A percentile compares a stretch with the other conserved stretches of the same genome.
phyloP scores from a whole-genome alignment of 2,113 vertebrate genomes.

The Natator depressus region DNA sequence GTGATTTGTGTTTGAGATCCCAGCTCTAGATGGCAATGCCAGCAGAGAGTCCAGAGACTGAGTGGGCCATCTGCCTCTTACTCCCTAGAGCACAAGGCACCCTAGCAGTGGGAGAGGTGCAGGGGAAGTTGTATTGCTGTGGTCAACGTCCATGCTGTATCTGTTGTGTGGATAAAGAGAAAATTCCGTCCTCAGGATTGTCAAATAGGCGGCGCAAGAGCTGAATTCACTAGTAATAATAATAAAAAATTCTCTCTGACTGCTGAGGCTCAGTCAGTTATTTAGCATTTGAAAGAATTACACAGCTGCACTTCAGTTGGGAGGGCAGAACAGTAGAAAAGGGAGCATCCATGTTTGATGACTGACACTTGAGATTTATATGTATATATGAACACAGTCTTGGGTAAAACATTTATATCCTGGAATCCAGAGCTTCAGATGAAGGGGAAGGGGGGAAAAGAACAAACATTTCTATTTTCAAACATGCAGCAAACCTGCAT shows the following conservation, averaged over 20 bases:
- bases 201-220: not conserved
- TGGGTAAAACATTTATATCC: constrained; percentile 18
- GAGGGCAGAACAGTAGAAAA: not conserved
- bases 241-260: not conserved
- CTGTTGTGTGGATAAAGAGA: not conserved
- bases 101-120: not conserved
- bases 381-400: not conserved
- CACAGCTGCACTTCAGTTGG: not conserved
- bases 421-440: not conserved
- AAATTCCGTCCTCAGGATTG: not conserved
- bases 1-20: too few species aligned
- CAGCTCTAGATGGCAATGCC: not conserved
- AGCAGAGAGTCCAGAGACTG: not conserved
- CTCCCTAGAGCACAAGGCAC: not conserved
- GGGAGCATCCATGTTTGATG: not conserved
- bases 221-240: not conserved
- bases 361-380: not conserved
- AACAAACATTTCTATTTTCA: constrained; percentile 32
- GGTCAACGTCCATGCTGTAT: not conserved
- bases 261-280: not conserved
- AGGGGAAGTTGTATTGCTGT: not conserved
- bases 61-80: not conserved
- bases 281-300: not conserved
- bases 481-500: constrained; percentile 32
- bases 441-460: not conserved